Base-by-base conservation (phyloP, 2,797 vertebrate genomes). In the Sitta carolinensis region DNA sequence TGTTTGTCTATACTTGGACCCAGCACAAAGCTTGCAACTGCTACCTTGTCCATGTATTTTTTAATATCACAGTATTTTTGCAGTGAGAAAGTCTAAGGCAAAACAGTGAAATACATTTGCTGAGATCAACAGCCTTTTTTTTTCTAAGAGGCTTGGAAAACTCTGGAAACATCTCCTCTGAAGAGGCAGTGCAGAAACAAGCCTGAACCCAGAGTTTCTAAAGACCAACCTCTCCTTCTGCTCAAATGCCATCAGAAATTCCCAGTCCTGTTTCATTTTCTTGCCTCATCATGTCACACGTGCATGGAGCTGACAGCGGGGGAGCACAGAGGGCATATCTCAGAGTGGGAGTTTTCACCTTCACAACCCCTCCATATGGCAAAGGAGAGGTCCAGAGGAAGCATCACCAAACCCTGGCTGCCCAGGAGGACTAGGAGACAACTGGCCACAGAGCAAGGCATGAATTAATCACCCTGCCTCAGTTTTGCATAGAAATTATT, bases 401-500 rank as follows among this genome's bases (percentile, higher is more conserved):
- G 19, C 16, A 51, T 2, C 20, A 23, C 45, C 2, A 3, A 88
- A 67, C 11, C 11, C 52, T 1, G 4, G 17, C 30, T 32, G 1
- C 36, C 25, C 57, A 54, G 63, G 58, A 90, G 30, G 5, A 72
- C 62, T 34, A 55, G 32, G 27, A 89, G 45, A 54, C 3, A 1
- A 20, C 9, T 1, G 5, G 43, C 36, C 2, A 3, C 12, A 18
- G 38, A 75, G 16, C 0, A 0, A 11, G 25, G 25, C 1, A 0
- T 69, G n/a, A 23, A n/a, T 42, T 83, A 62, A 58, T 38, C 36
- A 59, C 11, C 15, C 42, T 5, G 22, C 40, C 19, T 38, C 40
- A 72, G 25, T 14, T 84, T 55, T 69, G 27, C 7, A 13, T 4
- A 63, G 23, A 29, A 74, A 63, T 87, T 94, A 59, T 61, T 78